Evolutionary conservation across 2,113 vertebrate genomes (phyloP).

Genomic region (Pluvianellus socialis): DNA sequence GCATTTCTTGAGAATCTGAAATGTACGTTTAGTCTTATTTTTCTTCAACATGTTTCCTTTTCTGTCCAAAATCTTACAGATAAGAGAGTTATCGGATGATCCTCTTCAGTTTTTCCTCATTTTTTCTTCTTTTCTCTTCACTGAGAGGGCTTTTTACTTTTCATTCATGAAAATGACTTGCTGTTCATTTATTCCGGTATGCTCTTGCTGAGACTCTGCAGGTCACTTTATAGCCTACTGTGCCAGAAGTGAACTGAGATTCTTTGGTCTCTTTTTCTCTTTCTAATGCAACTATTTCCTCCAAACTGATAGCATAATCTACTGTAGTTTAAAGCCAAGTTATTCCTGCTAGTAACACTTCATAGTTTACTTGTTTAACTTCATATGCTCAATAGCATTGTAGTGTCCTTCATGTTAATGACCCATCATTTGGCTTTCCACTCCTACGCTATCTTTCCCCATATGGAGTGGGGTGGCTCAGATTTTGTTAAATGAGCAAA

Average conservation of each 20-base stretch:
- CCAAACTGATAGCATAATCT: conserved; percentile 6
- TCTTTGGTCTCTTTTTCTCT: background rate
- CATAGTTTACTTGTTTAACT: background rate
- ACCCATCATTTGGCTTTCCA: background rate
- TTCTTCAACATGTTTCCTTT: background rate
- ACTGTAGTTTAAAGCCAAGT: conserved; percentile 1
- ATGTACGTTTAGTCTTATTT: background rate
- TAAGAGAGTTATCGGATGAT: background rate
- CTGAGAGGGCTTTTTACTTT: background rate
- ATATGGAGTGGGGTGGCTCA: background rate
- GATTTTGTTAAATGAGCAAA: background rate
- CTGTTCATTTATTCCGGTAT: background rate
- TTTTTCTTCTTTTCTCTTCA: background rate
- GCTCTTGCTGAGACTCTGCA: conserved; percentile 2
- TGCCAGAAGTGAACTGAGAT: conserved; percentile 37
- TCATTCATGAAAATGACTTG: conserved; percentile 48
- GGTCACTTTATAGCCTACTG: background rate
- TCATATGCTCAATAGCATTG: background rate
- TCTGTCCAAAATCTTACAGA: background rate
- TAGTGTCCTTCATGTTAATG: background rate
- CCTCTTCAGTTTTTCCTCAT: background rate
- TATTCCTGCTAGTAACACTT: conserved; percentile 24
- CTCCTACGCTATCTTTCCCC: background rate
- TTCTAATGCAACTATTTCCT: conserved; percentile 50
- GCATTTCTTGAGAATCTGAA: background rate